These are phyloP conservation scores for Isurus oxyrinchus DNA, from an alignment of 2,113 vertebrate genomes.

Conservation along the genomic window DNA sequence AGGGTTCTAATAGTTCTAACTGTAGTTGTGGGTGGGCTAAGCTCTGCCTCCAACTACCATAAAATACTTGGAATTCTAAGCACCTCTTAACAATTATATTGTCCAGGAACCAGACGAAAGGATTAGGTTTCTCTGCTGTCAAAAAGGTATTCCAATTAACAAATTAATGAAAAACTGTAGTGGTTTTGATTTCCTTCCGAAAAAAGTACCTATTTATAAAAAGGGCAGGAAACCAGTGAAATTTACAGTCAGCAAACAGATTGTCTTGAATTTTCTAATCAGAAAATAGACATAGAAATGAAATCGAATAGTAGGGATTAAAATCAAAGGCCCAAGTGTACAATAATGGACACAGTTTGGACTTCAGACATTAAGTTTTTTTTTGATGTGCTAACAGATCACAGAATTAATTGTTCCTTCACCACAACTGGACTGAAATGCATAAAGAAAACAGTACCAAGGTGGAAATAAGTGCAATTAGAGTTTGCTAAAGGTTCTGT, in stretches of 20 bases:
- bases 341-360: neutral
- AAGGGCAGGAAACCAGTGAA: neutral
- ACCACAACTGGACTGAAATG: neutral
- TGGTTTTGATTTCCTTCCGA: neutral
- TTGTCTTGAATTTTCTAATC: neutral
- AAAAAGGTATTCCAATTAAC: conserved; percentile 34
- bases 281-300: neutral
- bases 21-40: conserved; percentile 33
- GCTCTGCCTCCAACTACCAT: conserved; percentile 15
- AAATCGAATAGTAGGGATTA: neutral
- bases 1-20: conserved; percentile 24
- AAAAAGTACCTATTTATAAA: neutral
- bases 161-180: conserved; percentile 23
- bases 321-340: neutral
- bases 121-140: conserved; percentile 31
- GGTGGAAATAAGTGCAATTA: neutral
- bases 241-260: neutral
- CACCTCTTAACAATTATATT: conserved; percentile 35
- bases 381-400: neutral
- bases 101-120: conserved; percentile 35
- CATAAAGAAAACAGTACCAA: neutral
- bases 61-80: conserved; percentile 37
- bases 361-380: neutral
- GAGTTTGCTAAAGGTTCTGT: neutral
- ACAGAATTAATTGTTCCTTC: neutral